Evolutionary conservation across 2,888 invertebrate species (phyloP), one percentile per base, ranked within the genome.

Genomic region (Apodemia mormo): DNA sequence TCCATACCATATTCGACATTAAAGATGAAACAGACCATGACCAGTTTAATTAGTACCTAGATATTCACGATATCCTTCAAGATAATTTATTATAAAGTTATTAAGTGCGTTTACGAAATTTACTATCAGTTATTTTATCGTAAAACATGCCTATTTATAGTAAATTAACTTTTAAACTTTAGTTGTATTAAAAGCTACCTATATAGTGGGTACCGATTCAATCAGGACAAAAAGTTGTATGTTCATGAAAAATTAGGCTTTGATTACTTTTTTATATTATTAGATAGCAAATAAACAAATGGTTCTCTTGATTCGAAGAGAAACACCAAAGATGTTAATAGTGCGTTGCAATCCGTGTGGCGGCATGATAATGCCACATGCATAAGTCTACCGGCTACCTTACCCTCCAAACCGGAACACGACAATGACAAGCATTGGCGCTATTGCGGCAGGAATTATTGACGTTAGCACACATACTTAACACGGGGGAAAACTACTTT

Each of bases 31-130:
- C 79, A 71, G 75, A 80, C 81, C 83, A 81, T 81, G 82, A 79
- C 82, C 81, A 79, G 83, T 85, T 84, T 84, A 87, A 88, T 87
- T 85, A 85, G 88, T 87, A 85, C 85, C 88, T 89, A 86, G 81
- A 81, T 75, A 82, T 82, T 84, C 78, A 81, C 82, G 61, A 33
- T 33, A 61, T 33, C 61, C 61, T 61, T 61, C 61, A 14, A 61
- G 12, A 33, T 61, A 75, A 74, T 75, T 78, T 75, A 67, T 77
- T 80, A 91, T 90, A 82, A 86, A 90, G 90, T 81, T 86, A 90
- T 91, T 88, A 89, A 81, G 78, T 79, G 12, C 45, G 49, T 77
- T 85, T 81, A 82, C 80, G 78, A 85, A 88, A 86, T 61, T 61
- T 33, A 33, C 0, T 61, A 61, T 1, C 30, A 61, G 33, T 61